Conservation (phyloP, 1,140 invertebrate genomes). For the Neocloeon triangulifer region DNA sequence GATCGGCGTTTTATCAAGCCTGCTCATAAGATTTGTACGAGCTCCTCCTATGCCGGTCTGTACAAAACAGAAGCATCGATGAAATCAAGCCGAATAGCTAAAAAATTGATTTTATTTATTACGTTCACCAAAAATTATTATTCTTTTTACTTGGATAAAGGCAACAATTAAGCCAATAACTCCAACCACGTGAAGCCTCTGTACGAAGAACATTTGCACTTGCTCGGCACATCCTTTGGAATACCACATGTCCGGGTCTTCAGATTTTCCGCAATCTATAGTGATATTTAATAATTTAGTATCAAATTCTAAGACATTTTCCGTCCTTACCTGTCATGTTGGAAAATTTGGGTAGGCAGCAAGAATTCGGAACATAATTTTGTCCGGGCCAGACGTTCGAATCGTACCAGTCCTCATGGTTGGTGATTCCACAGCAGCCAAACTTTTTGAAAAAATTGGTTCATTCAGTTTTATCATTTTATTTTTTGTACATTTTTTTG, state of each 20-base stretch:
- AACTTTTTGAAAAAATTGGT: conserved; percentile 43
- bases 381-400: conserved; percentile 52
- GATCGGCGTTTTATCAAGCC: no score
- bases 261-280: conserved; percentile 18
- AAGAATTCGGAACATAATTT: conserved; percentile 53
- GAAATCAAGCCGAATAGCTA: conserved; percentile 50
- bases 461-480: no score
- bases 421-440: conserved; percentile 63
- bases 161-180: conserved; percentile 45
- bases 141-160: conserved; percentile 29
- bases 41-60: conserved; percentile 42
- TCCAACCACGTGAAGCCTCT: conserved; percentile 41
- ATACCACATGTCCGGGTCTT: conserved; percentile 32
- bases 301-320: background rate
- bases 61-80: conserved; percentile 54
- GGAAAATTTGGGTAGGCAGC: conserved; percentile 34
- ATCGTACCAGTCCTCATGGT: conserved; percentile 63
- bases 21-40: no score
- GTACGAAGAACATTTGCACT: conserved; percentile 41
- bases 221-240: conserved; percentile 40
- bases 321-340: conserved; percentile 15
- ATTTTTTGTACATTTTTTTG: conserved; percentile 33
- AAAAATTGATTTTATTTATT: conserved; percentile 11
- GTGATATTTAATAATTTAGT: no score
- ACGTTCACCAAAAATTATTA: background rate